Base-by-base conservation (phyloP, 2,797 vertebrate species). In the Xenopus petersii region DNA sequence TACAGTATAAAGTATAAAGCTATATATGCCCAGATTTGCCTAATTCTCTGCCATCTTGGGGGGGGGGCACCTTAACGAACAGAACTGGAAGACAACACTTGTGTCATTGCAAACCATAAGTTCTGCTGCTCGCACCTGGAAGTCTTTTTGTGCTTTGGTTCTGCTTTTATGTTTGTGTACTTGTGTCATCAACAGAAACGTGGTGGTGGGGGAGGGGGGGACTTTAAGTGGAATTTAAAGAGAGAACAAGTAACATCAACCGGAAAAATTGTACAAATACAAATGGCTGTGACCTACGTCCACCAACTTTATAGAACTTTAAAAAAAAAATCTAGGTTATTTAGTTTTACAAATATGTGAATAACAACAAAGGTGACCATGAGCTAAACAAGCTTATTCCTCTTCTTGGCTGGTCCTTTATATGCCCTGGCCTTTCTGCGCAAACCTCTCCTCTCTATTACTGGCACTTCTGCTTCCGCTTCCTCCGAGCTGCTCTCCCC, bases 321-420 rank as follows among this genome's bases (percentile, higher is more conserved):
- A 86, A 82, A 80, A 21, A 21, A 77, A 89, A 84, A 71, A 73
- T 36, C 65, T 69, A 64, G 13, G 21, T 51, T 55, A 74, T 69
- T 63, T 69, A 81, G 62, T 65, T 85, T 84, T 83, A 86, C 83
- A 89, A 88, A 85, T 79, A 79, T 17, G 77, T 74, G 30, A 75
- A 69, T 79, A 82, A 36, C 75, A 66, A 80, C n/a, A 63, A 36
- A 70, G 26, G 4, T 30, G 26, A 4, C n/a, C 24, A 8, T 42
- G 42, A 11, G 51, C 88, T 84, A 90, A 75, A 73, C 81, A 55
- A 82, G 81, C 89, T 94, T 85, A 89, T 89, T 82, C 87, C 82
- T 93, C 84, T 93, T 92, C 87, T 94, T 95, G 49, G 87, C 80
- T 70, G 88, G 90, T 59, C 90, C 87, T 89, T 92, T 92, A 72